Percentiles rank a stretch among this genome's conserved stretches.
Conservation (phyloP, 2,113 vertebrate genomes). For the Clarias batrachus region DNA sequence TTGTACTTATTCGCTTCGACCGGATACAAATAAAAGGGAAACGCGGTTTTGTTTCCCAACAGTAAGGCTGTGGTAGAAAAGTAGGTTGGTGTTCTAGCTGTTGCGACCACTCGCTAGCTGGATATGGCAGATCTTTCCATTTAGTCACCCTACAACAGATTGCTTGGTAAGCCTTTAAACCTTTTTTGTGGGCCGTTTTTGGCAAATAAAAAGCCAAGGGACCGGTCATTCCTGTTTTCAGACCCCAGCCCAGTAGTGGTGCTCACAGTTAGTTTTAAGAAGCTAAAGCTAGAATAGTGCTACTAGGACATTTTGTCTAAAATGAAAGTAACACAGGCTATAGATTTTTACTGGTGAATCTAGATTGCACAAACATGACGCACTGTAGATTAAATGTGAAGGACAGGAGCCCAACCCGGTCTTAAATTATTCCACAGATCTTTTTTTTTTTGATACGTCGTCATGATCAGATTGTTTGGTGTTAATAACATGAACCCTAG, state of each 20-base stretch:
- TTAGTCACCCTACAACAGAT: conserved; percentile 10
- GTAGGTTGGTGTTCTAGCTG: conserved; percentile 9
- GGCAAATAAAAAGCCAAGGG: conserved; percentile 32
- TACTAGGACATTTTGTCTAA: not conserved
- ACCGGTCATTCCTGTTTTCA: conserved; percentile 26
- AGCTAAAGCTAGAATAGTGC: not conserved
- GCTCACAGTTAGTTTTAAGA: conserved; percentile 10
- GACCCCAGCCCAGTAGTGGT: conserved; percentile 7
- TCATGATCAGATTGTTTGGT: not conserved
- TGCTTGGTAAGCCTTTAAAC: conserved; percentile 26
- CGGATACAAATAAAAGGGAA: conserved; percentile 22
- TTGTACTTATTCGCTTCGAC: conserved; percentile 2
- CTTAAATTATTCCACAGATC: not conserved
- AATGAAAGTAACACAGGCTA: conserved; percentile 41
- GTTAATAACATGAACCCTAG: not conserved
- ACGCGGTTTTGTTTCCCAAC: not conserved
- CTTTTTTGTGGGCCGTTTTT: conserved; percentile 13
- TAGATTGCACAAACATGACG: conserved; percentile 22
- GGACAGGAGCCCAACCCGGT: not conserved
- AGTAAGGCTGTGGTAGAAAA: conserved; percentile 15
- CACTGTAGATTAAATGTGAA: conserved; percentile 19
- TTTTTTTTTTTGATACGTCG: not conserved
- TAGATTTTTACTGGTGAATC: not conserved
- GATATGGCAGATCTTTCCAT: conserved; percentile 20
- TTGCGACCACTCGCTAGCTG: conserved; percentile 11